These are phyloP conservation scores for Panzeria rudis DNA, from an alignment of 2,888 invertebrate genomes.

Conservation along the genomic window DNA sequence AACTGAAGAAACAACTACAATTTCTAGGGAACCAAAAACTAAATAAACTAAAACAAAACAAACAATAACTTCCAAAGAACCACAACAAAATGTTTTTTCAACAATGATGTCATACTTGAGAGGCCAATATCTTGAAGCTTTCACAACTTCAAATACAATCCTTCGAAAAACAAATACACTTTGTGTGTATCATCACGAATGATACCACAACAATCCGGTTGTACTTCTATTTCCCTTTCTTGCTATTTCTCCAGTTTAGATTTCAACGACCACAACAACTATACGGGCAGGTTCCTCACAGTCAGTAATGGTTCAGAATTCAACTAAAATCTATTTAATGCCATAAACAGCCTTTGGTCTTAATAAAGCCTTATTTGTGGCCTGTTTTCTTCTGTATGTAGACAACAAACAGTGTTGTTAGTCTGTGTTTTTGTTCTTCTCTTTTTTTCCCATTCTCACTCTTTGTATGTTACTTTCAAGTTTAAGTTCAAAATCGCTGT, in stretches of 20 bases:
- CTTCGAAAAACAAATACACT: slow-evolving; percentile 35
- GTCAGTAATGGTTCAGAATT: slow-evolving; percentile 32
- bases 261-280: slow-evolving; percentile 18
- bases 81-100: slow-evolving; percentile 2
- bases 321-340: slow-evolving; percentile 38
- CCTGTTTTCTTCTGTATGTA: slow-evolving; percentile 21
- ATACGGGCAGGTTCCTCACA: neutral
- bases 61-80: slow-evolving; percentile 9
- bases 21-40: neutral
- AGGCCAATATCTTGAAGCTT: slow-evolving; percentile 28
- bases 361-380: slow-evolving; percentile 55
- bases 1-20: too few relatives aligned
- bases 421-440: neutral
- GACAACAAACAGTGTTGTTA: neutral
- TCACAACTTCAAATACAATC: slow-evolving; percentile 34
- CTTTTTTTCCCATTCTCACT: neutral
- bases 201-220: slow-evolving; percentile 57
- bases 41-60: slow-evolving; percentile 17
- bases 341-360: slow-evolving; percentile 60
- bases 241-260: neutral
- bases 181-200: slow-evolving; percentile 13
- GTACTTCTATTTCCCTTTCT: neutral
- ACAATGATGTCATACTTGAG: slow-evolving; percentile 60
- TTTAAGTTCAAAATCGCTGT: slow-evolving; percentile 68
- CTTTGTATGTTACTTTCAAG: slow-evolving; percentile 60